Evolutionary conservation across 1,140 invertebrate species (phyloP).

Genomic region (Drosophila yakuba): DNA sequence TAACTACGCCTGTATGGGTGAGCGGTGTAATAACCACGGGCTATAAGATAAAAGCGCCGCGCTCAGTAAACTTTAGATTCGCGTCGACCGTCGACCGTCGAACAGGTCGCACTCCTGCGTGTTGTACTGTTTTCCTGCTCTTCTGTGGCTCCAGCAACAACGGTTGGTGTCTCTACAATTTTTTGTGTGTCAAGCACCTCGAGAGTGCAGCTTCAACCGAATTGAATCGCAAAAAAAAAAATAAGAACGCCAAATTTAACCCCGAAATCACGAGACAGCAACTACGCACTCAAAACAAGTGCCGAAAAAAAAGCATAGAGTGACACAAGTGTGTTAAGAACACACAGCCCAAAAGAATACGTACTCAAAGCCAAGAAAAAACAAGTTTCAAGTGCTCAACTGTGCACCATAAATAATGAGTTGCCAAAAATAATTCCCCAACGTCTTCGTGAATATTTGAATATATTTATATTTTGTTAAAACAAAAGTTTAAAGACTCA

Average conservation of each 20-base stretch:
- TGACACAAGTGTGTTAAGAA: constrained; percentile 22
- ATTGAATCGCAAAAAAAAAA: not conserved
- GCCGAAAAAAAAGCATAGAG: constrained; percentile 5
- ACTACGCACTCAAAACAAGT: not conserved
- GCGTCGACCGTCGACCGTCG: constrained; percentile 68
- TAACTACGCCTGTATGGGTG: constrained; percentile 4
- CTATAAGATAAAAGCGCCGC: constrained; percentile 69
- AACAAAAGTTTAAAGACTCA: too few relatives aligned
- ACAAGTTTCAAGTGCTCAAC: constrained; percentile 8
- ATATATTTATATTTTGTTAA: too few relatives aligned
- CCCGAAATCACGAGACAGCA: constrained; percentile 27
- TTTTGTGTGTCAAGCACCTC: constrained; percentile 45
- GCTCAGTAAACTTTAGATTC: constrained; percentile 71
- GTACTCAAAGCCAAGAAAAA: not conserved
- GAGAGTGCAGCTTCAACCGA: constrained; percentile 28
- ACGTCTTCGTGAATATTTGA: too few relatives aligned
- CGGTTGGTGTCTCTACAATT: constrained; percentile 27
- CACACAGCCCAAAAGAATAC: not conserved
- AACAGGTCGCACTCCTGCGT: constrained; percentile 55
- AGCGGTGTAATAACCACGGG: constrained; percentile 16
- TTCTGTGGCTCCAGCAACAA: constrained; percentile 17
- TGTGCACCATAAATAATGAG: constrained; percentile 18
- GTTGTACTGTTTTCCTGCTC: constrained; percentile 10
- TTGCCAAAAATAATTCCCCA: not conserved
- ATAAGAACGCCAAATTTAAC: not conserved